Conservation (phyloP, 2,888 invertebrate species). For the Leucophenga maculata region DNA sequence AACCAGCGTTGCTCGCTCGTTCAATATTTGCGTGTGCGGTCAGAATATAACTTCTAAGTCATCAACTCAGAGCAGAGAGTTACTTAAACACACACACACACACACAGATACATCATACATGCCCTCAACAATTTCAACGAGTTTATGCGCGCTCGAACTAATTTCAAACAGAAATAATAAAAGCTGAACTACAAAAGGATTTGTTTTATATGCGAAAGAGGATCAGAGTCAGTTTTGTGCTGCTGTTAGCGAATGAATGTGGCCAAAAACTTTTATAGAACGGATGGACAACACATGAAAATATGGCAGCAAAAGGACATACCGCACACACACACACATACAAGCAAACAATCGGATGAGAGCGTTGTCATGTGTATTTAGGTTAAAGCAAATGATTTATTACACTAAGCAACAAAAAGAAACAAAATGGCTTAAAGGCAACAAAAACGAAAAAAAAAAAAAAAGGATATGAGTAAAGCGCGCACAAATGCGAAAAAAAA, state of each 20-base stretch:
- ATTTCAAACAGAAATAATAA: slow-evolving; percentile 14
- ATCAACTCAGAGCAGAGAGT: too few relatives aligned
- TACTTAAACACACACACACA: not conserved
- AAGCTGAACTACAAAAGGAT: slow-evolving; percentile 11
- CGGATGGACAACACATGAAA: not conserved
- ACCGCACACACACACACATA: too few relatives aligned
- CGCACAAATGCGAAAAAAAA: not conserved
- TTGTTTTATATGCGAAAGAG: slow-evolving; percentile 8
- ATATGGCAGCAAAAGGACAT: too few relatives aligned
- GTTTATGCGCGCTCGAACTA: slow-evolving; percentile 5
- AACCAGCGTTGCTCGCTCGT: too few relatives aligned
- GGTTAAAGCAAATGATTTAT: slow-evolving; percentile 23
- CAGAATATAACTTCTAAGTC: slow-evolving; percentile 1
- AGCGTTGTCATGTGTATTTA: slow-evolving; percentile 5
- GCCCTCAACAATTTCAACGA: not conserved
- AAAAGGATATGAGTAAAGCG: not conserved
- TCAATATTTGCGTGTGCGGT: slow-evolving; percentile 12
- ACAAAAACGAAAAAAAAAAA: not conserved
- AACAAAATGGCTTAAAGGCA: not conserved
- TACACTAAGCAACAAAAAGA: slow-evolving; percentile 5
- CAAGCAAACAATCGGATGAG: too few relatives aligned
- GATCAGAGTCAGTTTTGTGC: not conserved
- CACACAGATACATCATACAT: not conserved
- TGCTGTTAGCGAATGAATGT: too few relatives aligned
- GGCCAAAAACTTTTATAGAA: slow-evolving; percentile 15